phyloP scores from a whole-genome alignment of 2,888 invertebrate species.

The Habroteleia sp. region DNA sequence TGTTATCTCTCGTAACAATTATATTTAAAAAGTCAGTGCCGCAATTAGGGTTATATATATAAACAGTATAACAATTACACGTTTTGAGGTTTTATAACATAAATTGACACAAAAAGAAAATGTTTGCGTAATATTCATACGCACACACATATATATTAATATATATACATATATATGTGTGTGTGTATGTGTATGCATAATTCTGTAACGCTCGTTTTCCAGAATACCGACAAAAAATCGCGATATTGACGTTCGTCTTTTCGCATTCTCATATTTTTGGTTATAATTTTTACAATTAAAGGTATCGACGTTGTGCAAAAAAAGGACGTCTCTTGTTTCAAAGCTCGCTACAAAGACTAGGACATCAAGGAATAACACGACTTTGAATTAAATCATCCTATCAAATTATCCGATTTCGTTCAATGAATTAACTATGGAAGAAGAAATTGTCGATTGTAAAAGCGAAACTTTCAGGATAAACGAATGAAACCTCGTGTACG shows the following conservation, averaged over 20 bases:
- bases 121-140: constrained; percentile 16
- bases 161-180: constrained; percentile 19
- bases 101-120: constrained; percentile 56
- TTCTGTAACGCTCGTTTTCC: constrained; percentile 67
- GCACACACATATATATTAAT: constrained; percentile 17
- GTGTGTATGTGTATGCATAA: constrained; percentile 24
- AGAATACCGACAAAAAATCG: constrained; percentile 72
- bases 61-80: constrained; percentile 64
- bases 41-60: constrained; percentile 72
- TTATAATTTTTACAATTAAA: constrained; percentile 18
- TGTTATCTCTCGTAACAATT: constrained; percentile 76
- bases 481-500: background rate
- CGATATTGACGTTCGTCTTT: constrained; percentile 15
- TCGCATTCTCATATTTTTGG: background rate
- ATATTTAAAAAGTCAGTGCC: constrained; percentile 76
- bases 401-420: constrained; percentile 59
- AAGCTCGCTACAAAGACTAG: constrained; percentile 71
- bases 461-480: background rate
- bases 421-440: constrained; percentile 55
- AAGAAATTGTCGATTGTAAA: background rate
- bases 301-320: background rate
- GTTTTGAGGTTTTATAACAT: constrained; percentile 54
- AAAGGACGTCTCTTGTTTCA: constrained; percentile 53
- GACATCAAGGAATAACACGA: constrained; percentile 68
- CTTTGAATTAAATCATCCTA: constrained; percentile 41